phyloP scores from a whole-genome alignment of 2,888 invertebrate species.

The Homarus gammarus region DNA sequence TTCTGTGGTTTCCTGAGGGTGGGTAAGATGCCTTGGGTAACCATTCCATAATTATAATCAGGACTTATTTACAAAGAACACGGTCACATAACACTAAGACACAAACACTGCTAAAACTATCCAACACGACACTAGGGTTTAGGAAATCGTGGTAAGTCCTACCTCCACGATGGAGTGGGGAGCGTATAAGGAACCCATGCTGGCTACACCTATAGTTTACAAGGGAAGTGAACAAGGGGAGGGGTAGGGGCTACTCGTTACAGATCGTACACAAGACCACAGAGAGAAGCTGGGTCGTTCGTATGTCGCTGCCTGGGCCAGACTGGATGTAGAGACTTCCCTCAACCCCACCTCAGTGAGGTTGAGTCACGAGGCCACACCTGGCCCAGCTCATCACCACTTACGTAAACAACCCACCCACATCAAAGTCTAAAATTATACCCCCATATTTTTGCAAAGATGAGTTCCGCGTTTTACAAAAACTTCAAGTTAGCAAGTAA shows the following conservation, averaged over 20 bases:
- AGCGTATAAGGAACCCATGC: conserved; percentile 67
- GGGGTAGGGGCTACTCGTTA: conserved; percentile 65
- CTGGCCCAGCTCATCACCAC: conserved; percentile 70
- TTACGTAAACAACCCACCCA: conserved; percentile 74
- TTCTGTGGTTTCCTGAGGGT: conserved; percentile 81
- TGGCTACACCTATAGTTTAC: conserved; percentile 65
- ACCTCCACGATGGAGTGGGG: conserved; percentile 68
- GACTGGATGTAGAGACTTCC: conserved; percentile 54
- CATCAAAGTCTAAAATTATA: conserved; percentile 67
- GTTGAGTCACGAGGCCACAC: conserved; percentile 66
- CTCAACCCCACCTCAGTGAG: conserved; percentile 60
- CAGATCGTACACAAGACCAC: conserved; percentile 72
- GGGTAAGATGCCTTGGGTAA: conserved; percentile 60
- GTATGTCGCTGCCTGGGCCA: conserved; percentile 70
- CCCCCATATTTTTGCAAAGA: conserved; percentile 51
- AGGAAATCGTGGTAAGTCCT: conserved; percentile 70
- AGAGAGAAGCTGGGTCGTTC: conserved; percentile 70
- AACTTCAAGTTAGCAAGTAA: conserved; percentile 12
- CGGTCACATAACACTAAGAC: conserved; percentile 42
- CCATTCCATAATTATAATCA: conserved; percentile 21
- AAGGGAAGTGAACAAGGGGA: conserved; percentile 59
- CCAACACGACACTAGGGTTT: conserved; percentile 40
- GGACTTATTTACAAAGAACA: conserved; percentile 9
- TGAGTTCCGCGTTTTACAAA: conserved; percentile 47
- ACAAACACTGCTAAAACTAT: conserved; percentile 39